These are phyloP conservation scores for Agriotes lineatus DNA, from an alignment of 2,888 invertebrate genomes.

Conservation along the genomic window DNA sequence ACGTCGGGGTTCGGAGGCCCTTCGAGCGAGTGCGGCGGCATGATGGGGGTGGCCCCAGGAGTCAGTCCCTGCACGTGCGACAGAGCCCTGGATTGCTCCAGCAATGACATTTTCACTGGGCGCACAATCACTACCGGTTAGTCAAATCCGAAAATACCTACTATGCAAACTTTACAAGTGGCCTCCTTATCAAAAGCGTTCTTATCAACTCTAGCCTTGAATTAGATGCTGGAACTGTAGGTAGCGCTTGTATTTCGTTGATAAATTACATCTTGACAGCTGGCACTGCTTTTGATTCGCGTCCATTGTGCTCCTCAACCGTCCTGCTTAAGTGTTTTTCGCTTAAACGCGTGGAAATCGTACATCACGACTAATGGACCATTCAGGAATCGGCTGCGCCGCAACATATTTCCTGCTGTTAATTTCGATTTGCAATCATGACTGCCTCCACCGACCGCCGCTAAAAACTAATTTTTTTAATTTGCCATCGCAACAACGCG, in stretches of 20 bases:
- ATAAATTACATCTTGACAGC: constrained; percentile 37
- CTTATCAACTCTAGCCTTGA: constrained; percentile 44
- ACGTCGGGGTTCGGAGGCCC: constrained; percentile 86
- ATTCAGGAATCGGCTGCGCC: constrained; percentile 8
- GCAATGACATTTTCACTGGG: constrained; percentile 61
- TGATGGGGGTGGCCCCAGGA: constrained; percentile 59
- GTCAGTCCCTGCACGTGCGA: constrained; percentile 62
- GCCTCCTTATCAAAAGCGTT: constrained; percentile 42
- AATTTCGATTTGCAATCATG: not conserved
- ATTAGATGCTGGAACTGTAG: constrained; percentile 43
- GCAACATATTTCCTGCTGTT: constrained; percentile 5
- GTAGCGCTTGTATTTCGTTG: constrained; percentile 33
- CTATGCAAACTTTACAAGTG: constrained; percentile 38
- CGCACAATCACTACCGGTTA: constrained; percentile 42
- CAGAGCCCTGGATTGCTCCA: constrained; percentile 63
- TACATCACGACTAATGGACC: constrained; percentile 1
- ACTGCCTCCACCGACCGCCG: not conserved
- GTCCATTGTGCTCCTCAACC: not conserved
- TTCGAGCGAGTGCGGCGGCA: constrained; percentile 65
- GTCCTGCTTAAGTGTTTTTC: constrained; percentile 14
- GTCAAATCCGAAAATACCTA: constrained; percentile 33
- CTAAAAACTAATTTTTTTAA: not conserved
- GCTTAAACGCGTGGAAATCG: constrained; percentile 18
- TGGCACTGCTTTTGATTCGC: constrained; percentile 15
- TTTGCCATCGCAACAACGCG: not conserved